phyloP scores from a whole-genome alignment of 1,140 invertebrate species.

The Mactra quadrangularis region DNA sequence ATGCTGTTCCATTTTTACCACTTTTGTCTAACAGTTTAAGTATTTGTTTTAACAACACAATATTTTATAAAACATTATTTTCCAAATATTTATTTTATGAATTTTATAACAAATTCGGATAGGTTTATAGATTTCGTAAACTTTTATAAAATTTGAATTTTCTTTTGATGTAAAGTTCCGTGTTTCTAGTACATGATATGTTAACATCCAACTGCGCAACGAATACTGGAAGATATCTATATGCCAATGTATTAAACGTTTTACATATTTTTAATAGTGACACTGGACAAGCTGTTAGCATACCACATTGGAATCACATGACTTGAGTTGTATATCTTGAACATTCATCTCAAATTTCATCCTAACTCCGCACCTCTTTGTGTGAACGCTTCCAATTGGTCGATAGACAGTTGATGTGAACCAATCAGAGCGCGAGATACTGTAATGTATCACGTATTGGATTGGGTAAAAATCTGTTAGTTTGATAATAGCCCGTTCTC shows the following conservation, averaged over 20 bases:
- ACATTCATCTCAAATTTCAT: slow-evolving; percentile 64
- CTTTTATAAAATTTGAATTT: too few relatives aligned
- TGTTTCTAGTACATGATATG: too few relatives aligned
- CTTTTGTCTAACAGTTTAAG: too few relatives aligned
- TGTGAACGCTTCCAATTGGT: slow-evolving; percentile 66
- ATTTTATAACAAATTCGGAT: slow-evolving; percentile 2
- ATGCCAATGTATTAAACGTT: slow-evolving; percentile 11
- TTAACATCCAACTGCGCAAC: too few relatives aligned
- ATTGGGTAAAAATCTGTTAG: slow-evolving; percentile 53
- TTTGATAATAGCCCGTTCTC: slow-evolving; percentile 50
- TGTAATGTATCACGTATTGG: slow-evolving; percentile 43
- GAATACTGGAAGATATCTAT: too few relatives aligned
- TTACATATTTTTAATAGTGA: slow-evolving; percentile 14
- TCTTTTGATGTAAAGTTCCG: too few relatives aligned
- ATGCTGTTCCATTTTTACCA: slow-evolving; percentile 12
- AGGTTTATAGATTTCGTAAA: not conserved
- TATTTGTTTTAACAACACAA: too few relatives aligned
- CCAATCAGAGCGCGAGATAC: slow-evolving; percentile 63
- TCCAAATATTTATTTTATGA: slow-evolving; percentile 1
- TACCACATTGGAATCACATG: slow-evolving; percentile 46
- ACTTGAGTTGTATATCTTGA: slow-evolving; percentile 62
- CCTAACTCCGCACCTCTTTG: slow-evolving; percentile 63
- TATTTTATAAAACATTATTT: too few relatives aligned
- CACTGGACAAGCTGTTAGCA: slow-evolving; percentile 58
- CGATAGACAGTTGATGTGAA: slow-evolving; percentile 31